Base-by-base conservation (phyloP, 1,140 invertebrate genomes). In the Trissolcus basalis region DNA sequence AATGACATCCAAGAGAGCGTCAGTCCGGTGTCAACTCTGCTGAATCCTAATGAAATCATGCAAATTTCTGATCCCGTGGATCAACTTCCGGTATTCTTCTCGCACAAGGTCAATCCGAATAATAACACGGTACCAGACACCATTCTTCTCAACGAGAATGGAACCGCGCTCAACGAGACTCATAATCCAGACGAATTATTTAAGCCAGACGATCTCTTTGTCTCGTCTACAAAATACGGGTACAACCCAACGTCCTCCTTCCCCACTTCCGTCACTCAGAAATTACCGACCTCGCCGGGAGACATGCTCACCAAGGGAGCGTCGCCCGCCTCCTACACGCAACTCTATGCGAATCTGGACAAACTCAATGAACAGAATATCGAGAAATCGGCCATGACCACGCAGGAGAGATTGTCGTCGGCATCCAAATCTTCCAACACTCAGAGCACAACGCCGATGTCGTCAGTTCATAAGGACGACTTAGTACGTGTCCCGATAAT, bases 41-140 rank as follows among this genome's bases (percentile, higher is more conserved):
- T 87, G 0, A 85, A 59, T 53, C 84, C 86, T 0, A 80, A 87
- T 72, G 86, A 89, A 51, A 79, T 89, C 12, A 67, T 89, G 10
- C 88, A 89, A 61, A 85, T 88, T 27, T 82, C 84, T 4, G 87
- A 88, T 69, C 85, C 87, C 0, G 86, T 87, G 3, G 85, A 86
- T 69, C 85, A 87, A 39, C 63, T 86, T 1, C 84, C 84, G 3
- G 82, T 81, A 0, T 44, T 86, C 7, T 89, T 86, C 49, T 86
- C 83, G 4, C 85, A 89, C 5, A 84, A 84, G 0, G 36, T 85
- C 0, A 50, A 78, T 41, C 59, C 78, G 3, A 85, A 77, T 32
- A 86, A 92, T 78, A 90, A 92, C 63, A 89, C 87, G 32, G 83
- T 86, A 8, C 90, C 91, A 4, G 93, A 94, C 16, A 94, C 93